Evolutionary conservation across 92 coral and sea anemone species (phyloP).

Genomic region (Parazoanthus swiftii): DNA sequence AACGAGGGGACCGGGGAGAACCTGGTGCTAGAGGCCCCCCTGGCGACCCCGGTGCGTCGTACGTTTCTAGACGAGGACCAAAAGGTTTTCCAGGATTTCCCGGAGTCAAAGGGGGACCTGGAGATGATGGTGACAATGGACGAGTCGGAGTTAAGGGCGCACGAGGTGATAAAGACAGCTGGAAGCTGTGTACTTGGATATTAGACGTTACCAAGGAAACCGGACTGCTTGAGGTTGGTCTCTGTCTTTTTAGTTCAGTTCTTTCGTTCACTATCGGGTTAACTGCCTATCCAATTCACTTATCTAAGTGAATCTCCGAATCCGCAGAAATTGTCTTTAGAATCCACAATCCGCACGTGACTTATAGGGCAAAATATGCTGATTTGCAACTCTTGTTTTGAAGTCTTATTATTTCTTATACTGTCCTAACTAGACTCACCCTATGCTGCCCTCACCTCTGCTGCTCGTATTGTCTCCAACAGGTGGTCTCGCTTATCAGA

Average conservation of each 20-base stretch:
- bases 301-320: too few relatives aligned
- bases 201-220: slow-evolving; percentile 55
- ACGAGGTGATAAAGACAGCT: slow-evolving; percentile 50
- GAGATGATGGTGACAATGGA: slow-evolving; percentile 52
- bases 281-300: neutral
- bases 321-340: too few relatives aligned
- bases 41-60: slow-evolving; percentile 44
- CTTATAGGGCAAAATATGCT: too few relatives aligned
- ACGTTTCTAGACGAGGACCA: slow-evolving; percentile 17
- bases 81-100: slow-evolving; percentile 61
- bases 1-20: slow-evolving; percentile 37
- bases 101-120: slow-evolving; percentile 48
- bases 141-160: slow-evolving; percentile 48
- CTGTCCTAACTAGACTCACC: too few relatives aligned
- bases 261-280: neutral
- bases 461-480: too few relatives aligned
- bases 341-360: too few relatives aligned
- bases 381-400: too few relatives aligned
- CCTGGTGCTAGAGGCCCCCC: slow-evolving; percentile 52
- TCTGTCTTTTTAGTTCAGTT: neutral
- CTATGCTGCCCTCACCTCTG: too few relatives aligned
- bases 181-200: slow-evolving; percentile 65
- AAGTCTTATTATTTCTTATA: too few relatives aligned
- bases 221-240: slow-evolving; percentile 56
- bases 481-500: too few relatives aligned